Evolutionary conservation across 2,888 invertebrate species (phyloP).

Genomic region (Eucriotettix oculatus): DNA sequence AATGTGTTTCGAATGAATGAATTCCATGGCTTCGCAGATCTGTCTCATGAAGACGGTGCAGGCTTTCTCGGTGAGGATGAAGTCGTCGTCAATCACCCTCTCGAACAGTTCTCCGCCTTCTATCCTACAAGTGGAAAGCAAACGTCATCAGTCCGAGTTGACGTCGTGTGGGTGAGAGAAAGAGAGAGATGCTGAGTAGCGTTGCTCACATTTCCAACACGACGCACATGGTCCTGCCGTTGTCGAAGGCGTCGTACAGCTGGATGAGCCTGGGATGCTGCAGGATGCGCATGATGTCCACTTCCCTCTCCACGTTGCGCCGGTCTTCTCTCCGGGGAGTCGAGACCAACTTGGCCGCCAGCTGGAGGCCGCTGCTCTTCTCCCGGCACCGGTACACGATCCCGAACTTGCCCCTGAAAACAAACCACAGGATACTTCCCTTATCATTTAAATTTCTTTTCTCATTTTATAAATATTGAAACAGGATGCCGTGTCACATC

Average conservation of each 20-base stretch:
- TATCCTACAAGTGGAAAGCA: constrained; percentile 48
- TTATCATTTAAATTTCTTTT: neutral
- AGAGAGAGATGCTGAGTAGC: too few species aligned
- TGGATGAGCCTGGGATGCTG: constrained; percentile 93
- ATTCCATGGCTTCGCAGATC: constrained; percentile 94
- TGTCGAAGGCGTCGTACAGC: constrained; percentile 93
- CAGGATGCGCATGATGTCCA: constrained; percentile 88
- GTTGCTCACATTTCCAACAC: constrained; percentile 89
- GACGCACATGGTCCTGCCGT: constrained; percentile 86
- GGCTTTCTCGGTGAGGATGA: constrained; percentile 87
- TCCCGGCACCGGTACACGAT: constrained; percentile 88
- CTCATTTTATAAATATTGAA: neutral
- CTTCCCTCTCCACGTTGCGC: constrained; percentile 83
- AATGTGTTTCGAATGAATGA: constrained; percentile 89
- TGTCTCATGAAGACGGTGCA: constrained; percentile 95
- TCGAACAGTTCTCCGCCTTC: constrained; percentile 98
- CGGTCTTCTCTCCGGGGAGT: constrained; percentile 73
- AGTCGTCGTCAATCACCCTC: constrained; percentile 95
- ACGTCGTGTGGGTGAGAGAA: too few species aligned
- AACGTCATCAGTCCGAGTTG: too few species aligned
- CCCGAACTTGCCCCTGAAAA: constrained; percentile 82
- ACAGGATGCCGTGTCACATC: neutral
- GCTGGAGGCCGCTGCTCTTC: constrained; percentile 55
- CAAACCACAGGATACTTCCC: neutral
- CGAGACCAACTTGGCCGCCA: constrained; percentile 88